Evolutionary conservation across 2,797 vertebrate species (phyloP).

Genomic region (Sparidentex hasta): DNA sequence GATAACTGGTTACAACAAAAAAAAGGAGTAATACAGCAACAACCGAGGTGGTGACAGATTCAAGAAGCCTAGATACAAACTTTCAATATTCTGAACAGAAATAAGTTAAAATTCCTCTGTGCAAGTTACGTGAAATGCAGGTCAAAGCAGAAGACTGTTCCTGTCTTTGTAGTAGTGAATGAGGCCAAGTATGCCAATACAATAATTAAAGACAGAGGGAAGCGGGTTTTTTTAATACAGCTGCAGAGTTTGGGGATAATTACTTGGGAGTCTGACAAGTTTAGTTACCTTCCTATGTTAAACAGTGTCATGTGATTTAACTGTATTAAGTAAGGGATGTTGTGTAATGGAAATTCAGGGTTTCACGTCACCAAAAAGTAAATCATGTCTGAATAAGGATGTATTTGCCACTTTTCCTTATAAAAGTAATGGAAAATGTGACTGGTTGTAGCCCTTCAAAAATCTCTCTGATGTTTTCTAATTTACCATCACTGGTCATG

Average conservation of each 20-base stretch:
- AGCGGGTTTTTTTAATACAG: background rate
- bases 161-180: background rate
- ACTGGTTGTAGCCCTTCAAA: background rate
- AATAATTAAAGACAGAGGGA: background rate
- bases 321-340: background rate
- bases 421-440: background rate
- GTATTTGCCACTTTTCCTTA: background rate
- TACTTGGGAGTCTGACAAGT: background rate
- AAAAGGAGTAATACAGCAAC: background rate
- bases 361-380: background rate
- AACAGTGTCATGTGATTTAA: background rate
- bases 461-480: background rate
- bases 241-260: background rate
- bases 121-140: background rate
- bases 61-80: background rate
- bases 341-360: background rate
- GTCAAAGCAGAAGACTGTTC: background rate
- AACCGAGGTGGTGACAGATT: background rate
- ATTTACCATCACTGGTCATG: too few relatives aligned
- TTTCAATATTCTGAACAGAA: too few relatives aligned
- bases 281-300: background rate
- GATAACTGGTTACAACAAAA: background rate
- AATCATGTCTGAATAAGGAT: background rate
- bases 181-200: background rate
- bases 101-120: background rate